A percentile compares a stretch with the other conserved stretches of the same genome.
phyloP scores from a whole-genome alignment of 2,888 invertebrate species.

The Leuctra nigra region DNA sequence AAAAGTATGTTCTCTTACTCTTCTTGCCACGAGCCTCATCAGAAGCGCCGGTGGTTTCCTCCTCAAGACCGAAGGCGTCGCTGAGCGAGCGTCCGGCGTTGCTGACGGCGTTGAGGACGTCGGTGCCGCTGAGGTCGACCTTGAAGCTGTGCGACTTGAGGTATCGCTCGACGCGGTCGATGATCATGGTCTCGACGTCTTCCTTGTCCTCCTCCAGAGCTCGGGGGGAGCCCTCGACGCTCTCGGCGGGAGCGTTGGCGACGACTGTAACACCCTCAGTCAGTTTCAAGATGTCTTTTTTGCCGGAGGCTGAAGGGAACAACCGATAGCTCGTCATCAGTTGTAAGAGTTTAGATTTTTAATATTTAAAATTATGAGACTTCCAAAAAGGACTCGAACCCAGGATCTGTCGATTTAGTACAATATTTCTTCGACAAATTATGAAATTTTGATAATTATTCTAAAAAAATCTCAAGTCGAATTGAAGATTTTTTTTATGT shows the following conservation, averaged over 20 bases:
- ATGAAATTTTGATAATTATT: too few species aligned
- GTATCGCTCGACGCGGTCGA: slow-evolving; percentile 66
- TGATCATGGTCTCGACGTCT: slow-evolving; percentile 54
- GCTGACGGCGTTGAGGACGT: slow-evolving; percentile 72
- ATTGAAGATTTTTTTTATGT: too few species aligned
- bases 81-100: slow-evolving; percentile 74
- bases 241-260: slow-evolving; percentile 58
- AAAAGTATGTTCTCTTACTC: too few species aligned
- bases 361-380: too few species aligned
- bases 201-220: slow-evolving; percentile 40
- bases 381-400: too few species aligned
- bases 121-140: slow-evolving; percentile 77
- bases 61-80: slow-evolving; percentile 54
- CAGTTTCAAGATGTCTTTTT: slow-evolving; percentile 70
- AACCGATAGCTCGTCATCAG: too few species aligned
- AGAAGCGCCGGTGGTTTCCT: slow-evolving; percentile 42
- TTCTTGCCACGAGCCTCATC: slow-evolving; percentile 70
- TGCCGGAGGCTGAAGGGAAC: slow-evolving; percentile 47
- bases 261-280: slow-evolving; percentile 80
- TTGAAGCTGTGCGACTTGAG: slow-evolving; percentile 74
- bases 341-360: too few species aligned
- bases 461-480: too few species aligned
- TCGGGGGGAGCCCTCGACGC: slow-evolving; percentile 69
- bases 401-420: too few species aligned
- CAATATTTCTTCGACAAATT: too few species aligned